Conservation (phyloP, 2,113 vertebrate species). For the Enhydra lutris region DNA sequence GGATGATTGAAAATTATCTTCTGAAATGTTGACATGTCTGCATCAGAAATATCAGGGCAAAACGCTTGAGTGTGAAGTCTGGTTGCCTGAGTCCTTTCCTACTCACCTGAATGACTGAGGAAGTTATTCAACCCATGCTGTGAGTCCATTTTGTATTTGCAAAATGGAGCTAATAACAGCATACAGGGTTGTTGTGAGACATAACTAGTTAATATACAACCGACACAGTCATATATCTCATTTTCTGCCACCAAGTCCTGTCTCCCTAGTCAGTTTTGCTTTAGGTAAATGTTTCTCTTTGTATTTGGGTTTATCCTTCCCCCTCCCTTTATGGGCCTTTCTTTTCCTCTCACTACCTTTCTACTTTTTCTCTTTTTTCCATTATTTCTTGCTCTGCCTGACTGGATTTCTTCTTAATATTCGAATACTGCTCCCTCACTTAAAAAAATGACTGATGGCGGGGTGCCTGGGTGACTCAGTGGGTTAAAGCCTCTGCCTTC, state of each 20-base stretch:
- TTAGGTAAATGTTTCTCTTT: neutral
- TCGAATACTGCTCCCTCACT: neutral
- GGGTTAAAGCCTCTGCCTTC: too few relatives aligned
- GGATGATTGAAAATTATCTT: neutral
- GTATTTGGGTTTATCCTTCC: too few relatives aligned
- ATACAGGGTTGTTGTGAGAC: neutral
- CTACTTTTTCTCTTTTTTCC: neutral
- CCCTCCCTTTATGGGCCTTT: neutral
- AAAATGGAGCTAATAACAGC: neutral
- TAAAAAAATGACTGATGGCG: neutral
- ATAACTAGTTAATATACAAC: neutral
- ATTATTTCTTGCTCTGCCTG: neutral
- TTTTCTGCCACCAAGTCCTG: neutral
- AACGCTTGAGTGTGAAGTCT: neutral
- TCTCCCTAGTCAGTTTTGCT: neutral
- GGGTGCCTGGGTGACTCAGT: too few relatives aligned
- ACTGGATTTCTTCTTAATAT: neutral
- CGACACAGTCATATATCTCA: too few relatives aligned
- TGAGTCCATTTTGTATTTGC: neutral
- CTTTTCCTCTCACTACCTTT: neutral
- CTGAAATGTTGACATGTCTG: neutral
- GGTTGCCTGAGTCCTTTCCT: neutral
- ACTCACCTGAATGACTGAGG: neutral
- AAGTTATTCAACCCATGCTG: neutral
- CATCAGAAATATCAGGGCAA: neutral